These are phyloP conservation scores for Rhagonycha fulva DNA, from an alignment of 2,888 invertebrate species.

Conservation along the genomic window DNA sequence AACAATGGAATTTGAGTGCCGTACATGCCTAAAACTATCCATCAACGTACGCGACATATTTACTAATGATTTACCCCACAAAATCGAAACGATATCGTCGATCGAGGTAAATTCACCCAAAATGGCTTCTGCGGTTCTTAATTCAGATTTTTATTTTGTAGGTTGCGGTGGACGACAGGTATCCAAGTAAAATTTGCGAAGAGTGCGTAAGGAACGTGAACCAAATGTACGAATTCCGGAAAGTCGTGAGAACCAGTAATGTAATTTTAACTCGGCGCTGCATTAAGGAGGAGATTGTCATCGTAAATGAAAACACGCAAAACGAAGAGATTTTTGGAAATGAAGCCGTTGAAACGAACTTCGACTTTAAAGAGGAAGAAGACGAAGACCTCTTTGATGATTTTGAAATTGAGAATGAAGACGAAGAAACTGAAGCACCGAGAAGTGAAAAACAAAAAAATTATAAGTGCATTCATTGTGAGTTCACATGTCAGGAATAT, in stretches of 20 bases:
- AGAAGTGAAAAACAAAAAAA: not conserved
- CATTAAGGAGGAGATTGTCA: not conserved
- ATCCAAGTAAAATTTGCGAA: not conserved
- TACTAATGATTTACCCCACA: conserved; percentile 1
- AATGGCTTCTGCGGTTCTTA: not conserved
- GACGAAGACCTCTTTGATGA: not conserved
- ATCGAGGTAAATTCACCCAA: not conserved
- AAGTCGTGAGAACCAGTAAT: not conserved
- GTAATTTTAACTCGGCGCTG: not conserved
- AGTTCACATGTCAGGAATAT: not conserved
- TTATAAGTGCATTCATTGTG: not conserved
- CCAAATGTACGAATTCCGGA: not conserved
- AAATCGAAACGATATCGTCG: conserved; percentile 5
- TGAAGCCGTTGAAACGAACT: not conserved
- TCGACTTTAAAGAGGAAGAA: too few relatives aligned
- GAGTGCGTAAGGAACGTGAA: not conserved
- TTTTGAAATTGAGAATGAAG: not conserved
- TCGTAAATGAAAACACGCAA: not conserved
- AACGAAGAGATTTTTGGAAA: not conserved
- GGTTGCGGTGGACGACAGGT: not conserved
- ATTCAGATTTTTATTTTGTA: not conserved
- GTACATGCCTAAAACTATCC: conserved; percentile 12
- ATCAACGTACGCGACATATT: conserved; percentile 4
- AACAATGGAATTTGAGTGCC: conserved; percentile 7
- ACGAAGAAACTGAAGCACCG: not conserved